Base-by-base conservation (phyloP, 2,888 invertebrate genomes). In the Linyphia triangularis region DNA sequence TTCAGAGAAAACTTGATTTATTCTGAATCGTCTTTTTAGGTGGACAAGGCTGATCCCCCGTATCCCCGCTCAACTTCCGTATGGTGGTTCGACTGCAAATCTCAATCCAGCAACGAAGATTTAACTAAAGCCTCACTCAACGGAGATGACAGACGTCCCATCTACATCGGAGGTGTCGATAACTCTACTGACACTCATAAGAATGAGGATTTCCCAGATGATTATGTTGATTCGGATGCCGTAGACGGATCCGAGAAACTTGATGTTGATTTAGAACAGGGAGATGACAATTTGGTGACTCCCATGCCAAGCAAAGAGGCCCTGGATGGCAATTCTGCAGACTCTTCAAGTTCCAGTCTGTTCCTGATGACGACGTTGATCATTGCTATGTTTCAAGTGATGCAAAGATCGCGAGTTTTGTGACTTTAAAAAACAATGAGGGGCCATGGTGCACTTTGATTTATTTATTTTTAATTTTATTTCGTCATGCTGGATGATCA, bases 81-180 rank as follows among this genome's bases (percentile, higher is more conserved):
- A 93, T 98, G 98, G 98, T 98, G 98, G 98, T 96, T 98, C 92
- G 98, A 98, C 1, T 98, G 98, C 93, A 95, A 95, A 43, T 79
- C 91, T 0, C 88, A 88, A 30, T 33, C 81, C 10, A 88, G 73
- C 59, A 70, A 63, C 22, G 77, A 83, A 37, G 89, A 84, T 16
- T 13, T 83, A 22, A 70, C 59, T 57, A 88, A 88, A 28, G 81
- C 89, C n/a, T 83, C 84, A 3, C 79, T 89, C 28, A 77, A 77
- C 5, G 72, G 43, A 0, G 84, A 43, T 1, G 84, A 84, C 19
- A 19, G 40, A 9, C 16, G 57, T 24, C 72, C 89, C 26, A 67
- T 89, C 22, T 89, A 72, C 30, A 51, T 89, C 7, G 84, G 84
- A 5, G 69, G 24, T 0, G 63, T 61, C 10, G 28, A 26, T 13